These are phyloP conservation scores for Pseudococcus longispinus DNA, from an alignment of 2,888 invertebrate genomes.

Conservation along the genomic window DNA sequence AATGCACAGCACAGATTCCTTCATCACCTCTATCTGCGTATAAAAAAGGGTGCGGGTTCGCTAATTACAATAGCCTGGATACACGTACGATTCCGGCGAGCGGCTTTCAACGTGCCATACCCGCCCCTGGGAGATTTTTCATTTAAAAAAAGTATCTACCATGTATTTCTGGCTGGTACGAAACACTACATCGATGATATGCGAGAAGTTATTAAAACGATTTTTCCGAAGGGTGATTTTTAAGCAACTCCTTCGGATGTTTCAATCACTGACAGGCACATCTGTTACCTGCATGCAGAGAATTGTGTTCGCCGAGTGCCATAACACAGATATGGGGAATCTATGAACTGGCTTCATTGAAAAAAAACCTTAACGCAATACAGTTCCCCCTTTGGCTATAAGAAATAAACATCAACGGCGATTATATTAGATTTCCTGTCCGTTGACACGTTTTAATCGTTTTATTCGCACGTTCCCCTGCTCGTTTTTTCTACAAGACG, in stretches of 20 bases:
- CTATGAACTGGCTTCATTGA: neutral
- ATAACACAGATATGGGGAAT: neutral
- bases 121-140: neutral
- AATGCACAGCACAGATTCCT: neutral
- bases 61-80: neutral
- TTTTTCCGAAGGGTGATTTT: slow-evolving; percentile 10
- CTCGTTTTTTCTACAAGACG: neutral
- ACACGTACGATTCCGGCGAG: neutral
- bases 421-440: slow-evolving; percentile 22
- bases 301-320: neutral
- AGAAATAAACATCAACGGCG: slow-evolving; percentile 20
- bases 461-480: neutral
- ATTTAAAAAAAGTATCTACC: neutral
- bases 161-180: neutral
- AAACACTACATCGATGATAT: neutral
- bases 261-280: slow-evolving; percentile 18
- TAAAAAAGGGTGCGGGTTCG: neutral
- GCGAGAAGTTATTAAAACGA: slow-evolving; percentile 7
- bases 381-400: slow-evolving; percentile 8
- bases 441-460: slow-evolving; percentile 22
- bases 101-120: neutral
- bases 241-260: slow-evolving; percentile 21
- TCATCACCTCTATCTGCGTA: neutral
- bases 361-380: neutral
- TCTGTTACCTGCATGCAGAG: neutral